A percentile compares a stretch with the other conserved stretches of the same genome.
Evolutionary conservation across 2,113 vertebrate genomes (phyloP).

Genomic region (Ia io): DNA sequence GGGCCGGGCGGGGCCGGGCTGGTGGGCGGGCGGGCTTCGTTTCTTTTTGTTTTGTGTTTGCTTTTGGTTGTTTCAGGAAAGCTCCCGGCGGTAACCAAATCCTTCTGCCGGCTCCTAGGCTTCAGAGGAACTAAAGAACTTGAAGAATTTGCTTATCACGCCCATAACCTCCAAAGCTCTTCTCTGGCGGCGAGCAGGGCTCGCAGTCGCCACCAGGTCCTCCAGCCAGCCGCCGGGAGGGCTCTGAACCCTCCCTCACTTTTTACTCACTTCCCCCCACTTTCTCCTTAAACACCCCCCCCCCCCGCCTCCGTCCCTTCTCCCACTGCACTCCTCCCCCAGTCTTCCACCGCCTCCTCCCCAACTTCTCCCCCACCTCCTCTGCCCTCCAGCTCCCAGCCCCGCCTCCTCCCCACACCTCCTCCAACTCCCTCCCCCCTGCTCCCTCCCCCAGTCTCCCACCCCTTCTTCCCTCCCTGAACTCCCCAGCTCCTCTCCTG

Average conservation of each 20-base stretch:
- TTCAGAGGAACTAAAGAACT: not conserved
- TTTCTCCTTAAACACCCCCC: no score
- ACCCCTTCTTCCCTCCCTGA: not conserved
- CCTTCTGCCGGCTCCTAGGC: not conserved
- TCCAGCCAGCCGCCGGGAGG: not conserved
- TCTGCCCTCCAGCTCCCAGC: not conserved
- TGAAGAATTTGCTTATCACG: not conserved
- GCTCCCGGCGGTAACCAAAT: not conserved
- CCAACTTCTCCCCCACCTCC: not conserved
- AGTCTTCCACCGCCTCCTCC: not conserved
- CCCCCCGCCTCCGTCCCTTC: not conserved
- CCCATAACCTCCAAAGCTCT: not conserved
- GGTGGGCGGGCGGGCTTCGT: no score
- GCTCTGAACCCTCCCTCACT: not conserved
- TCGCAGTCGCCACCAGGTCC: accelerated
- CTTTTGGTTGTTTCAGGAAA: not conserved
- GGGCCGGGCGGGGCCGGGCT: not conserved
- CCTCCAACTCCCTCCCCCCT: not conserved
- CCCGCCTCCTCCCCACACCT: not conserved
- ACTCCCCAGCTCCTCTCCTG: not conserved
- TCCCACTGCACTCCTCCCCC: not conserved
- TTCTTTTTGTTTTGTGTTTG: not conserved
- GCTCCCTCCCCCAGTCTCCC: not conserved
- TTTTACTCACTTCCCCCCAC: not conserved
- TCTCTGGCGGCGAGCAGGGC: no score